phyloP scores from a whole-genome alignment of 2,113 vertebrate species.

The Pollachius pollachius region DNA sequence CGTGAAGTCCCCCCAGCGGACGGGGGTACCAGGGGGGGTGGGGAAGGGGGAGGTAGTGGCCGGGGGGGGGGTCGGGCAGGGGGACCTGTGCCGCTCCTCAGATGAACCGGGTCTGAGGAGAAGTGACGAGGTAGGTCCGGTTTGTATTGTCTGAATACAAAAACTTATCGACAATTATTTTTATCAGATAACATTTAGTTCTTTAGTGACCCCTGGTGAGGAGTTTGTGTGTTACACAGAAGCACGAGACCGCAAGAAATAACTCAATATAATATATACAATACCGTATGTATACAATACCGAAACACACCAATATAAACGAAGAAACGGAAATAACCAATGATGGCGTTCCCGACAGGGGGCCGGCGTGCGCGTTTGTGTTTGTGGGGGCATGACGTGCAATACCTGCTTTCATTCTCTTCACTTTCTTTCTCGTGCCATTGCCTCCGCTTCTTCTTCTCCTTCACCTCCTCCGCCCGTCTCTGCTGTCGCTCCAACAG shows the following conservation, averaged over 20 bases:
- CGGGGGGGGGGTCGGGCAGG: conserved; percentile 56
- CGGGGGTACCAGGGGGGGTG: conserved; percentile 71
- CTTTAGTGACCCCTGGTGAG: no score
- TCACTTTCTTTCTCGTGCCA: conserved; percentile 81
- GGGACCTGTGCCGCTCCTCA: conserved; percentile 46
- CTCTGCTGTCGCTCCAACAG: conserved; percentile 84
- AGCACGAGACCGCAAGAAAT: no score
- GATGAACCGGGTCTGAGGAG: conserved; percentile 23
- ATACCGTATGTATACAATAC: no score
- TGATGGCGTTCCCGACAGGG: neutral
- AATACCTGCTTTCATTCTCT: conserved; percentile 79
- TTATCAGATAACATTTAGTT: no score
- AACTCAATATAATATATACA: no score
- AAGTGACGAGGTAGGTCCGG: neutral
- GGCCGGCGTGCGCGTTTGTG: conserved; percentile 1
- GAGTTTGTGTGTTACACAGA: no score
- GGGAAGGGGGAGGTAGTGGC: conserved; percentile 47
- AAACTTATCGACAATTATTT: neutral
- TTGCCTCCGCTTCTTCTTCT: conserved; percentile 73
- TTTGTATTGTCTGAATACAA: neutral
- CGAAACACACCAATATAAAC: neutral
- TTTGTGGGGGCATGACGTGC: neutral
- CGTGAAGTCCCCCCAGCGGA: conserved; percentile 79
- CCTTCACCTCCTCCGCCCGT: conserved; percentile 78
- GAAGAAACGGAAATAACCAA: neutral